Percentiles rank a stretch among this genome's conserved stretches.
These are phyloP conservation scores for Drosophila paramelanica DNA, from an alignment of 2,888 invertebrate genomes.

Conservation along the genomic window DNA sequence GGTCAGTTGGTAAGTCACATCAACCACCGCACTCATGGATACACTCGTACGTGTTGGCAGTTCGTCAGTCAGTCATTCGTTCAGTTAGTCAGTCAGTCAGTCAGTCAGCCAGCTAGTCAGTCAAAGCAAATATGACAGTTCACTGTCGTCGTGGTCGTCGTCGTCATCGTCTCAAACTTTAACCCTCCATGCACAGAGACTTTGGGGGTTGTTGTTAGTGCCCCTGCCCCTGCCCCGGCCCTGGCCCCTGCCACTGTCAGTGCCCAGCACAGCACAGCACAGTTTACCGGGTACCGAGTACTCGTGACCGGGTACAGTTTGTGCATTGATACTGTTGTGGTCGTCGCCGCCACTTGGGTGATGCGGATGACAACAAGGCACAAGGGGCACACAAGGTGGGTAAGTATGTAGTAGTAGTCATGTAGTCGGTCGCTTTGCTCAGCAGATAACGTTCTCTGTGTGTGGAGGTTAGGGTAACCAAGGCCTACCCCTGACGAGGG, in stretches of 20 bases:
- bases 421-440: slow-evolving; percentile 23
- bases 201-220: slow-evolving; percentile 72
- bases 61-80: slow-evolving; percentile 51
- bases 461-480: slow-evolving; percentile 39
- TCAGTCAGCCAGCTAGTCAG: slow-evolving; percentile 59
- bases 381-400: slow-evolving; percentile 53
- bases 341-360: slow-evolving; percentile 72
- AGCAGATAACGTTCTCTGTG: slow-evolving; percentile 39
- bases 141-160: slow-evolving; percentile 59
- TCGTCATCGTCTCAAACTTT: slow-evolving; percentile 64
- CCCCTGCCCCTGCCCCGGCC: slow-evolving; percentile 52
- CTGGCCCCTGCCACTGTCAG: slow-evolving; percentile 25
- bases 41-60: slow-evolving; percentile 53
- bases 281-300: slow-evolving; percentile 11
- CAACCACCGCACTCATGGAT: slow-evolving; percentile 63
- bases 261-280: slow-evolving; percentile 7
- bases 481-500: slow-evolving; percentile 60
- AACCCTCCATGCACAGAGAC: slow-evolving; percentile 59
- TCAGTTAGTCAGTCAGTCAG: slow-evolving; percentile 49
- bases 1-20: slow-evolving; percentile 81
- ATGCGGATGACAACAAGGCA: slow-evolving; percentile 62
- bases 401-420: slow-evolving; percentile 33
- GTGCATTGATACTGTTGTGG: slow-evolving; percentile 84
- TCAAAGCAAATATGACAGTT: slow-evolving; percentile 76
- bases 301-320: slow-evolving; percentile 75